Evolutionary conservation across 2,113 vertebrate species (phyloP).

Genomic region (Synchiropus splendidus): DNA sequence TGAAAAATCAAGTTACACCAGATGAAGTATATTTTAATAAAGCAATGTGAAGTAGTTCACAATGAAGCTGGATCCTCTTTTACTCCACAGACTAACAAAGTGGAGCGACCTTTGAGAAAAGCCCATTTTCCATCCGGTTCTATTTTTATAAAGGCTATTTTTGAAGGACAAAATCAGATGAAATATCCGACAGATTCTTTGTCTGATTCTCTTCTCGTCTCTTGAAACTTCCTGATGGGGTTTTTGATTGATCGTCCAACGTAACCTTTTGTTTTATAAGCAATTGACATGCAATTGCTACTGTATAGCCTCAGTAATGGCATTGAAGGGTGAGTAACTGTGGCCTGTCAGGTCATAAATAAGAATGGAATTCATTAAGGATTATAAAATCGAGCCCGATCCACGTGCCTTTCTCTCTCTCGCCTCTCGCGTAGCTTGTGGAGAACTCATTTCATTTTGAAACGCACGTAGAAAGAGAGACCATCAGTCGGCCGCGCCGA

Average conservation of each 20-base stretch:
- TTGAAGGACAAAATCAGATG: slow-evolving; percentile 19
- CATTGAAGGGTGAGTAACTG: slow-evolving; percentile 45
- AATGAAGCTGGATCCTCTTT: slow-evolving; percentile 24
- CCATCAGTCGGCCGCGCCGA: slow-evolving; percentile 50
- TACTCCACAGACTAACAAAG: not conserved
- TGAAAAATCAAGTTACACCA: slow-evolving; percentile 47
- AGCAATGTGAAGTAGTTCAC: slow-evolving; percentile 31
- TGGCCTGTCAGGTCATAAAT: slow-evolving; percentile 58
- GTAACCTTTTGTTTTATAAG: slow-evolving; percentile 51
- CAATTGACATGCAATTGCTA: slow-evolving; percentile 51
- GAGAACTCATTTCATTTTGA: slow-evolving; percentile 58
- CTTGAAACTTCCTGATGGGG: slow-evolving; percentile 31
- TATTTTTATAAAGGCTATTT: slow-evolving; percentile 9
- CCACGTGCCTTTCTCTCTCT: slow-evolving; percentile 32
- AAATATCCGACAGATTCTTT: slow-evolving; percentile 14
- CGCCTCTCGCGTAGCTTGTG: slow-evolving; percentile 43
- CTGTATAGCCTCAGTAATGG: slow-evolving; percentile 42
- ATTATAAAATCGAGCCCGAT: slow-evolving; percentile 48
- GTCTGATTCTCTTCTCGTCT: slow-evolving; percentile 20
- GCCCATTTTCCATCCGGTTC: not conserved
- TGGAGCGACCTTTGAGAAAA: not conserved
- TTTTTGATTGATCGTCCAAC: slow-evolving; percentile 48
- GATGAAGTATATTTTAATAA: slow-evolving; percentile 62
- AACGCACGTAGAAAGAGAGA: slow-evolving; percentile 47
- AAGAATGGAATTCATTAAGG: slow-evolving; percentile 62